phyloP scores from a whole-genome alignment of 2,797 vertebrate genomes.

The Microcaecilia unicolor region DNA sequence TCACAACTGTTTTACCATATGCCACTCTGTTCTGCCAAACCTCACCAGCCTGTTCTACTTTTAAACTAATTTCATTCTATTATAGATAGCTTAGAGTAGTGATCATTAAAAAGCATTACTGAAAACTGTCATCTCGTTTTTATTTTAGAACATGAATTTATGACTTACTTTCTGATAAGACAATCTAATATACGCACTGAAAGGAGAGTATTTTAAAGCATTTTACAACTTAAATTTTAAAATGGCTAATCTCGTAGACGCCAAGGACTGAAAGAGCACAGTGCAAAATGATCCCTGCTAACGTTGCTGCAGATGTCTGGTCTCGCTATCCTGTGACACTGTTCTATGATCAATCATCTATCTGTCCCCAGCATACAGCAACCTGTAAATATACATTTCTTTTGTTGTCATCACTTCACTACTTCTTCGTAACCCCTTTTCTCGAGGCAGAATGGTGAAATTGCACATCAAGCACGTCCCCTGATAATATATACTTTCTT shows the following conservation, averaged over 20 bases:
- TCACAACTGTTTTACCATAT: slow-evolving; percentile 93
- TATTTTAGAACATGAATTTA: slow-evolving; percentile 50
- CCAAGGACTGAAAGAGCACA: not conserved
- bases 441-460: too few species aligned
- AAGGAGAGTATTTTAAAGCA: slow-evolving; percentile 26
- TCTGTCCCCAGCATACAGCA: too few species aligned
- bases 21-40: slow-evolving; percentile 79
- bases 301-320: not conserved
- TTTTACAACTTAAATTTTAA: slow-evolving; percentile 12
- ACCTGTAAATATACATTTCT: too few species aligned
- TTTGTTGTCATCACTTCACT: too few species aligned
- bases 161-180: slow-evolving; percentile 43
- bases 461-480: too few species aligned
- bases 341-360: too few species aligned
- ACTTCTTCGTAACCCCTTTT: too few species aligned
- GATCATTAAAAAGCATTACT: slow-evolving; percentile 83
- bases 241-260: too few species aligned
- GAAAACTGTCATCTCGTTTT: slow-evolving; percentile 73
- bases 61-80: slow-evolving; percentile 87
- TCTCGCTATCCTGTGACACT: not conserved
- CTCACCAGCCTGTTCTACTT: slow-evolving; percentile 76
- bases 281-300: not conserved
- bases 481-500: too few species aligned
- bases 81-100: slow-evolving; percentile 76
- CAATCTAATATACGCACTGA: slow-evolving; percentile 32